These are phyloP conservation scores for Babyrousa celebensis DNA, from an alignment of 2,797 vertebrate species.

Conservation along the genomic window DNA sequence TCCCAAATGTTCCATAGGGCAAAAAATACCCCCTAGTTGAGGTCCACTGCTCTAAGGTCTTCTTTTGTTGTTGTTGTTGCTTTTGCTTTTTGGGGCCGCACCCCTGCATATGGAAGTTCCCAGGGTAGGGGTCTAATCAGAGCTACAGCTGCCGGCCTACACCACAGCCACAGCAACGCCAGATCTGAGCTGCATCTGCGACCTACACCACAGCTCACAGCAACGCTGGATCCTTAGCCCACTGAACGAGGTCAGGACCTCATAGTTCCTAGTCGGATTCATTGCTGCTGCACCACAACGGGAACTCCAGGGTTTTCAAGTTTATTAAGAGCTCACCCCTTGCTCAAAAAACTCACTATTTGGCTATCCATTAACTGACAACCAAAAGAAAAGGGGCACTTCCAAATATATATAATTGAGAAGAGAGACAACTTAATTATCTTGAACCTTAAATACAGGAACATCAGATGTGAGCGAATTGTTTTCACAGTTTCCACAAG, in stretches of 20 bases:
- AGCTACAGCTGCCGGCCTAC: too few species aligned
- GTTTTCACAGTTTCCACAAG: not conserved
- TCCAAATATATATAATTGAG: not conserved
- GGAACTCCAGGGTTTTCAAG: not conserved
- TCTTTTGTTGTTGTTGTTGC: too few species aligned
- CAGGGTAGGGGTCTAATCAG: too few species aligned
- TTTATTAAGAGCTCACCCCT: not conserved
- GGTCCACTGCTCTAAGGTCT: not conserved
- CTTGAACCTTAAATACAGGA: not conserved
- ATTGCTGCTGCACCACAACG: too few species aligned
- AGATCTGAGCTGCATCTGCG: too few species aligned
- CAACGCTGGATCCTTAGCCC: too few species aligned
- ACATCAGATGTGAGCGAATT: not conserved
- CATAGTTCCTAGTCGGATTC: too few species aligned
- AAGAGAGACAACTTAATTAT: not conserved
- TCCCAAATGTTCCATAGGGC: not conserved
- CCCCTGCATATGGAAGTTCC: too few species aligned
- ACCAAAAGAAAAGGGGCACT: not conserved
- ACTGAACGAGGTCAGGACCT: too few species aligned
- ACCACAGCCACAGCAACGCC: too few species aligned
- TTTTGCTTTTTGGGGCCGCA: too few species aligned
- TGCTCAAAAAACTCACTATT: slow-evolving; percentile 8
- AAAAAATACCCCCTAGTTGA: not conserved
- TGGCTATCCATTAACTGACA: not conserved
- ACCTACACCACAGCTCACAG: too few species aligned